Evolutionary conservation across 2,888 invertebrate species (phyloP), one percentile per base, ranked within the genome.

Genomic region (Papilio demoleus): DNA sequence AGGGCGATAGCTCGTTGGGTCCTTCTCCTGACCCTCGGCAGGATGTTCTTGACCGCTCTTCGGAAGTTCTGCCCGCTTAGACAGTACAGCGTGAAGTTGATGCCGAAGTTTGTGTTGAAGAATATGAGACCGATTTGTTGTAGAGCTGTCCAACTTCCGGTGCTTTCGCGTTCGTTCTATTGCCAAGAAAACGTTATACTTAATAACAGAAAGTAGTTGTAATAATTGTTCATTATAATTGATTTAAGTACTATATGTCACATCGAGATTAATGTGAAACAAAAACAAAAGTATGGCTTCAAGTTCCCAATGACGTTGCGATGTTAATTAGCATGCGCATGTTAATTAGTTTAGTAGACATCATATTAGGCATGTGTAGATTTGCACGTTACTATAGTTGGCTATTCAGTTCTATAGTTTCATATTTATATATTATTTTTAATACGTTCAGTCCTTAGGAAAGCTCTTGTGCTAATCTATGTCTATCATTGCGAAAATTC

Each of bases 51-150:
- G 11, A 95, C 86, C 0, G 94, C 94, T 42, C 93, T 94, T 67
- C 97, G 92, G 86, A 97, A 97, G 90, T 97, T 97, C 81, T 96
- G 95, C 0, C 97, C 97, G 76, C 95, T 95, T 60, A 96, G 93
- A 87, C 97, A 97, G 88, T 97, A 97, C 53, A 97, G 92, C 2
- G 95, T 93, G 81, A 97, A 97, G 88, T 97, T 97, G 67, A 97
- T 96, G 47, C 96, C 96, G 80, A 96, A 97, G 88, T 97, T 97
- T 5, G 96, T 95, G 80, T 96, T 94, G 87, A 96, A 97, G 58
- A 97, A 92, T 73, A 95, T 88, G 72, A 95, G 93, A 67, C 94
- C 94, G 72, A 95, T 88, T 75, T 95, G 95, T 79, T 96, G 96
- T 38, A 94, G 77, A 0, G 93, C 90, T 27, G 94, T 85, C 81